A percentile compares a stretch with the other conserved stretches of the same genome.
These are phyloP conservation scores for Platycnemis pennipes DNA, from an alignment of 2,888 invertebrate species.

Conservation along the genomic window DNA sequence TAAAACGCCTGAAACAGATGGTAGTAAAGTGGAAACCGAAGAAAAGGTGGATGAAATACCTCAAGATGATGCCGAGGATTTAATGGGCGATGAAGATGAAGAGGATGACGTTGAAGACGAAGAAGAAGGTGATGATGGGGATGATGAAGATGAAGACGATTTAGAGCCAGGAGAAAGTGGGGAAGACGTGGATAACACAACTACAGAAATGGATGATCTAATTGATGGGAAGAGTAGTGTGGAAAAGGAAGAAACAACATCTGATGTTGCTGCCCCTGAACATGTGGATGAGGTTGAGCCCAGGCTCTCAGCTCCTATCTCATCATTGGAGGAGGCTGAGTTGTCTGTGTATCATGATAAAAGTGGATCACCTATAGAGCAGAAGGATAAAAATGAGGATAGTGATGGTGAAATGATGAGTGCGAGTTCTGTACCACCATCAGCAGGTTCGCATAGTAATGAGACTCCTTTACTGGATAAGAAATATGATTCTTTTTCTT, in stretches of 20 bases:
- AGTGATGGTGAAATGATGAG: not conserved
- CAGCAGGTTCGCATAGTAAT: not conserved
- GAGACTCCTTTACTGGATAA: not conserved
- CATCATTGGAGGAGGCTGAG: not conserved
- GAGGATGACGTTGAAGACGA: constrained; percentile 20
- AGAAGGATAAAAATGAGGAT: not conserved
- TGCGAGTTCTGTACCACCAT: not conserved
- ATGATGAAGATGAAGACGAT: not conserved
- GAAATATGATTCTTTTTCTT: not conserved
- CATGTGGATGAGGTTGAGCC: not conserved
- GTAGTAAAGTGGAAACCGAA: not conserved
- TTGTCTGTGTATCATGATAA: not conserved
- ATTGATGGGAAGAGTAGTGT: not conserved
- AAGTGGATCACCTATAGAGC: not conserved
- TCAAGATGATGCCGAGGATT: not conserved
- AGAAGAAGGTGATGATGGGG: not conserved
- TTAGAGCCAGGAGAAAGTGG: not conserved
- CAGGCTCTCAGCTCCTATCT: not conserved
- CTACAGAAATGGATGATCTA: not conserved
- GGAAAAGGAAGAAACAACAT: not conserved
- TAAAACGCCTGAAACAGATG: not conserved
- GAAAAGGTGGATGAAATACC: not conserved
- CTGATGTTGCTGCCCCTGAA: not conserved
- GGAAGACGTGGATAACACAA: not conserved
- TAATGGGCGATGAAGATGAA: not conserved